Conservation (phyloP, 1,140 invertebrate species). For the Acromyrmex charruanus region DNA sequence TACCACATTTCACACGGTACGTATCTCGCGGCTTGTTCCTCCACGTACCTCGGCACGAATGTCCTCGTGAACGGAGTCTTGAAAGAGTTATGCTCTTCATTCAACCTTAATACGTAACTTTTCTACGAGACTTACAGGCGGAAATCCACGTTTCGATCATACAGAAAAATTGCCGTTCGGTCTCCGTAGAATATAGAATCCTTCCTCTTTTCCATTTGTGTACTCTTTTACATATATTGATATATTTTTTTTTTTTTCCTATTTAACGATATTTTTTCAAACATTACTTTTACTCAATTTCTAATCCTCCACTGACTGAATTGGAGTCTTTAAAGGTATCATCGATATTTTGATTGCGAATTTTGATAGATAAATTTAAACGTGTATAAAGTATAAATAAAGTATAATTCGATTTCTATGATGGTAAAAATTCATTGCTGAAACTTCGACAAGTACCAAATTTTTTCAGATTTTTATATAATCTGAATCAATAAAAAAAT, state of each 20-base stretch:
- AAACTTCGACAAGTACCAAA: too few species aligned
- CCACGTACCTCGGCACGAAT: constrained; percentile 8
- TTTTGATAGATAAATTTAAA: too few species aligned
- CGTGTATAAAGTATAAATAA: too few species aligned
- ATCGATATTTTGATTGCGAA: too few species aligned
- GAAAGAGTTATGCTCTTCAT: constrained; percentile 56
- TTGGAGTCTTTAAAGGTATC: too few species aligned
- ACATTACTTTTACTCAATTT: neutral
- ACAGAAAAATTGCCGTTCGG: constrained; percentile 36
- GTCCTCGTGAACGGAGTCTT: constrained; percentile 5
- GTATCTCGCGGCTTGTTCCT: constrained; percentile 22
- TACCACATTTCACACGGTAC: constrained; percentile 43
- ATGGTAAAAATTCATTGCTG: too few species aligned
- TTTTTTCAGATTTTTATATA: too few species aligned
- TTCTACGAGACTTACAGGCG: constrained; percentile 15
- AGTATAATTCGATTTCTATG: too few species aligned
- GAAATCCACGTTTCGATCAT: constrained; percentile 36
- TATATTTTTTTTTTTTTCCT: neutral
- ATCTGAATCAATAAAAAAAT: too few species aligned
- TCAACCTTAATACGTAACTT: constrained; percentile 53
- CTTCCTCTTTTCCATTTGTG: neutral
- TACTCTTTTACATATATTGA: neutral
- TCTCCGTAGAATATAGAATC: neutral
- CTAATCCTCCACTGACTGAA: neutral
- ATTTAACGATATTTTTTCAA: neutral